These are phyloP conservation scores for Ischnura elegans DNA, from an alignment of 2,888 invertebrate species.

Conservation along the genomic window DNA sequence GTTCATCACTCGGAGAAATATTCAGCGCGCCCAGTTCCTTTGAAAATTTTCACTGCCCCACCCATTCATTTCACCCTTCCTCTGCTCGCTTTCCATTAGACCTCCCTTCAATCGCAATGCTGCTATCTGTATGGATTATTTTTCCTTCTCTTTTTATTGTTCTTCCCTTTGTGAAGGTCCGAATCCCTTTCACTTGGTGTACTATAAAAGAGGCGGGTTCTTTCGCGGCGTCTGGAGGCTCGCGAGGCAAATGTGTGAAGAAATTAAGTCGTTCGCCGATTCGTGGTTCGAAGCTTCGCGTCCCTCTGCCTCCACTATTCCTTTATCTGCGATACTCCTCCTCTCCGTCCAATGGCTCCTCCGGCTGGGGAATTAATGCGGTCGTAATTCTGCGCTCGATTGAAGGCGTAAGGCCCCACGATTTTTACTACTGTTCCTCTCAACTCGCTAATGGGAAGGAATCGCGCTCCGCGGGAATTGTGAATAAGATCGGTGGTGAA, in stretches of 20 bases:
- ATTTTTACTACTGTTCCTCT: constrained; percentile 2
- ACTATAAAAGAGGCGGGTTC: no score
- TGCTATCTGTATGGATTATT: no score
- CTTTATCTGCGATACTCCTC: neutral
- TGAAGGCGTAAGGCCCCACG: neutral
- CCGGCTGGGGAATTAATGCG: neutral
- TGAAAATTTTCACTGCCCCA: neutral
- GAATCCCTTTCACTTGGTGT: constrained; percentile 34
- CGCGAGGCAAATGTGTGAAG: constrained; percentile 72
- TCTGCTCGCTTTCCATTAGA: no score
- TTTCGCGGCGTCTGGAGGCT: constrained; percentile 72
- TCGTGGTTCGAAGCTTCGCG: no score
- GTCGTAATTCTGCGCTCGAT: neutral
- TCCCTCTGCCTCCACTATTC: neutral
- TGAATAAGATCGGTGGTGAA: neutral
- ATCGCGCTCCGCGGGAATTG: neutral
- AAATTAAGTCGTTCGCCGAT: constrained; percentile 6
- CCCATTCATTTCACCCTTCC: neutral
- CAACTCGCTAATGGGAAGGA: neutral
- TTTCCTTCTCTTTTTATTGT: neutral
- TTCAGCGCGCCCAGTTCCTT: constrained; percentile 1
- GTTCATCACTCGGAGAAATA: neutral
- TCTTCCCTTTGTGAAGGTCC: constrained; percentile 70
- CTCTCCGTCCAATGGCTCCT: neutral
- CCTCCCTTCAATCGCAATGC: neutral